phyloP scores from a whole-genome alignment of 2,113 vertebrate genomes.

The Proterorhinus semilunaris region DNA sequence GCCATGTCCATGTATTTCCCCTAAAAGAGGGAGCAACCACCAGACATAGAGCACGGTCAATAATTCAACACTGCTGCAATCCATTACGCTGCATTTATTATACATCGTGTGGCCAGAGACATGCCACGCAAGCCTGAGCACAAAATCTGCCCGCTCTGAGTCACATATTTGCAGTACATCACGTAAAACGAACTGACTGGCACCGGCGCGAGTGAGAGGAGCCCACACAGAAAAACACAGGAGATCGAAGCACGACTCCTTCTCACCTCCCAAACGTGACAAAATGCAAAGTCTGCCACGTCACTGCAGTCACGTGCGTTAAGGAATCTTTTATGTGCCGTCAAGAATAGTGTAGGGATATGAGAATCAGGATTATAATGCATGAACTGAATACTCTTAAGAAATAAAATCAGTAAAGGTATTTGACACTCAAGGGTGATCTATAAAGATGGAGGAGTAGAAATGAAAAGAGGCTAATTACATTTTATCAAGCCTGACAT shows the following conservation, averaged over 20 bases:
- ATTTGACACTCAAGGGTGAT: background rate
- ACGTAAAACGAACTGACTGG: conserved; percentile 26
- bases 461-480: background rate
- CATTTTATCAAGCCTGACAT: too few species aligned
- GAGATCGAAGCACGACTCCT: conserved; percentile 14
- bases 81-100: conserved; percentile 77
- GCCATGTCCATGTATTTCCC: conserved; percentile 9
- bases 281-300: background rate
- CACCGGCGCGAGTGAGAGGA: conserved; percentile 16
- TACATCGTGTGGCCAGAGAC: conserved; percentile 62
- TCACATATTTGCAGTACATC: conserved; percentile 36
- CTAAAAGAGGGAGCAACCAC: conserved; percentile 8
- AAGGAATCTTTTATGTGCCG: background rate
- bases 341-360: background rate
- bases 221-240: background rate
- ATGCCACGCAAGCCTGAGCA: conserved; percentile 49
- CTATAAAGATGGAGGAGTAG: background rate
- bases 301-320: background rate
- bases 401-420: too few species aligned
- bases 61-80: conserved; percentile 75
- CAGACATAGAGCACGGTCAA: conserved; percentile 71
- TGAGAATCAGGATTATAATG: background rate
- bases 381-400: background rate
- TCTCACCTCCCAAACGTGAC: background rate
- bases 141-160: conserved; percentile 26